Conservation (phyloP, 2,113 vertebrate genomes). For the Canis aureus region DNA sequence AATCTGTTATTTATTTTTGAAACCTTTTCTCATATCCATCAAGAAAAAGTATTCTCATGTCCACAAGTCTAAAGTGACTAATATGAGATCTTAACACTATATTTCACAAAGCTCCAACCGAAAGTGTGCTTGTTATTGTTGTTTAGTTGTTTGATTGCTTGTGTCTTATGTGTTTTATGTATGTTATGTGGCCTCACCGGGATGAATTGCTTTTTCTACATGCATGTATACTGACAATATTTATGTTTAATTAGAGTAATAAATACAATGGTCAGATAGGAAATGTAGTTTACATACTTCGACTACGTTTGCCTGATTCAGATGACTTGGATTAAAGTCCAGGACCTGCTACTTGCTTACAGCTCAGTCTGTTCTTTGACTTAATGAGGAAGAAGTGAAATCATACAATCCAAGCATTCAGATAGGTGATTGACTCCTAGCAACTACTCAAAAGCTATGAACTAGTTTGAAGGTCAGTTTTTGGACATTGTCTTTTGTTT, state of each 20-base stretch:
- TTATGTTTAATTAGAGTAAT: slow-evolving; percentile 26
- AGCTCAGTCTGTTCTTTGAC: neutral
- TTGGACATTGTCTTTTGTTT: neutral
- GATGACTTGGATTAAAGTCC: neutral
- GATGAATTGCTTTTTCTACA: neutral
- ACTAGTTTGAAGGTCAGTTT: neutral
- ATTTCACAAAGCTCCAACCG: neutral
- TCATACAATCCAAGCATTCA: neutral
- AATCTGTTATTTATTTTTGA: slow-evolving; percentile 34
- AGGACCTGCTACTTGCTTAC: neutral
- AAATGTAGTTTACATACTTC: neutral
- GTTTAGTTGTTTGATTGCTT: neutral
- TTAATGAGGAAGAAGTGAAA: neutral
- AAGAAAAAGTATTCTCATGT: neutral
- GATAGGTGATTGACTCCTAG: neutral
- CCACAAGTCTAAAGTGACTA: neutral
- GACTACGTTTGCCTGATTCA: neutral
- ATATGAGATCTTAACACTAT: neutral
- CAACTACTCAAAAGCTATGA: neutral
- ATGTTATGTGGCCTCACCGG: neutral
- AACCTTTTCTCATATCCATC: neutral
- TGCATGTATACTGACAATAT: neutral
- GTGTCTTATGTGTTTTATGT: neutral
- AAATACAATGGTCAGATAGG: neutral
- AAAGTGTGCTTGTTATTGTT: neutral